These are phyloP conservation scores for Anas georgica DNA, from an alignment of 2,797 vertebrate genomes.

Conservation along the genomic window DNA sequence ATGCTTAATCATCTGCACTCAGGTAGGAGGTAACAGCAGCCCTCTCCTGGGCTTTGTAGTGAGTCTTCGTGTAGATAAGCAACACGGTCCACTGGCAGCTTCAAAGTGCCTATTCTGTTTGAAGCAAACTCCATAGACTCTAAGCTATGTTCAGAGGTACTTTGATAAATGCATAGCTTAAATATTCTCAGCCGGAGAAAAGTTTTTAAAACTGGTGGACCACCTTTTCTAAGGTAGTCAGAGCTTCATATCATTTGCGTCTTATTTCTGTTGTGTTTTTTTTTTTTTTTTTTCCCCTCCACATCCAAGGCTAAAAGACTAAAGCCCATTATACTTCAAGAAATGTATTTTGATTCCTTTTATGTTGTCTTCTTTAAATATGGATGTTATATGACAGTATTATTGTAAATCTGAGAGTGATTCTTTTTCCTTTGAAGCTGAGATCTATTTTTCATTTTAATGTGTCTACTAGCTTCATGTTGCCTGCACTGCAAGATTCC, in stretches of 20 bases:
- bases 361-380: slow-evolving; percentile 42
- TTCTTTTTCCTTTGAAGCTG: slow-evolving; percentile 59
- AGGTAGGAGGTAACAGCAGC: slow-evolving; percentile 31
- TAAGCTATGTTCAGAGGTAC: slow-evolving; percentile 44
- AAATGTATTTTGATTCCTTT: slow-evolving; percentile 52
- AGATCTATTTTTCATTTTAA: slow-evolving; percentile 61
- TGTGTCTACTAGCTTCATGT: slow-evolving; percentile 6
- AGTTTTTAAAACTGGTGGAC: slow-evolving; percentile 37
- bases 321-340: slow-evolving; percentile 49
- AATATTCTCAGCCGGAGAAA: slow-evolving; percentile 48
- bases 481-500: slow-evolving; percentile 21
- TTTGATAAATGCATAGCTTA: slow-evolving; percentile 66
- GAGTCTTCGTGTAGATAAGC: slow-evolving; percentile 47
- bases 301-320: slow-evolving; percentile 19
- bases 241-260: neutral
- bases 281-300: neutral
- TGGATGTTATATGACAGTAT: slow-evolving; percentile 35
- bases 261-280: neutral
- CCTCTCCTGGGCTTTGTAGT: slow-evolving; percentile 65
- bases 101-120: slow-evolving; percentile 59
- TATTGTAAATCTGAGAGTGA: slow-evolving; percentile 46
- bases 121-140: slow-evolving; percentile 56
- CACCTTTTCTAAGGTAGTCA: slow-evolving; percentile 14
- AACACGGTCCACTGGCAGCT: slow-evolving; percentile 23
- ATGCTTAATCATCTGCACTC: slow-evolving; percentile 59